phyloP scores from a whole-genome alignment of 2,888 invertebrate genomes.

The Laspeyria flexula region DNA sequence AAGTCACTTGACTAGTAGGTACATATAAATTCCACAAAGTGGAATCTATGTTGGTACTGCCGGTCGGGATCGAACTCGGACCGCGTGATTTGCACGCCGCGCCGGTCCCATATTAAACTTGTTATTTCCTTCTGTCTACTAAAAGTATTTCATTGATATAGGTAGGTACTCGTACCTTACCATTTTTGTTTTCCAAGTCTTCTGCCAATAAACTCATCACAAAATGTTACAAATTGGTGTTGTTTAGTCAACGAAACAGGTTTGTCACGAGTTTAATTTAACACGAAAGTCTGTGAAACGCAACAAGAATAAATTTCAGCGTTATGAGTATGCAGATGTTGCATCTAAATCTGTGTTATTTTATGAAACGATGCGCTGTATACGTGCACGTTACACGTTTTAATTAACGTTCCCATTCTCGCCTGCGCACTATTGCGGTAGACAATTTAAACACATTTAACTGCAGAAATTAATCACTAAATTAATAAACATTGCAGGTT shows the following conservation, averaged over 20 bases:
- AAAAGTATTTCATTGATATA: too few relatives aligned
- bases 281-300: conserved; percentile 2
- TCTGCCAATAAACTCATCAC: too few relatives aligned
- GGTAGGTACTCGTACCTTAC: too few relatives aligned
- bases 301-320: neutral
- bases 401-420: conserved; percentile 32
- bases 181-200: too few relatives aligned
- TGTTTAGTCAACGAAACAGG: conserved; percentile 1
- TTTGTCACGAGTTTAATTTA: conserved; percentile 19
- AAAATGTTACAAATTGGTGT: too few relatives aligned
- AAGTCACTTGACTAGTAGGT: too few relatives aligned
- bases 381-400: conserved; percentile 14
- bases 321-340: conserved; percentile 10
- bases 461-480: conserved; percentile 28
- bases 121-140: too few relatives aligned
- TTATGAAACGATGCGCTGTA: conserved; percentile 9
- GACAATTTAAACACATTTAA: conserved; percentile 18
- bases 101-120: too few relatives aligned
- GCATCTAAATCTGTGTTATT: conserved; percentile 28
- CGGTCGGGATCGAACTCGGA: too few relatives aligned
- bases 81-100: too few relatives aligned
- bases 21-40: too few relatives aligned
- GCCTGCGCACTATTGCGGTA: conserved; percentile 7
- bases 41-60: too few relatives aligned
- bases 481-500: conserved; percentile 22